Evolutionary conservation across 2,113 vertebrate species (phyloP).

Genomic region (Nematolebias whitei): DNA sequence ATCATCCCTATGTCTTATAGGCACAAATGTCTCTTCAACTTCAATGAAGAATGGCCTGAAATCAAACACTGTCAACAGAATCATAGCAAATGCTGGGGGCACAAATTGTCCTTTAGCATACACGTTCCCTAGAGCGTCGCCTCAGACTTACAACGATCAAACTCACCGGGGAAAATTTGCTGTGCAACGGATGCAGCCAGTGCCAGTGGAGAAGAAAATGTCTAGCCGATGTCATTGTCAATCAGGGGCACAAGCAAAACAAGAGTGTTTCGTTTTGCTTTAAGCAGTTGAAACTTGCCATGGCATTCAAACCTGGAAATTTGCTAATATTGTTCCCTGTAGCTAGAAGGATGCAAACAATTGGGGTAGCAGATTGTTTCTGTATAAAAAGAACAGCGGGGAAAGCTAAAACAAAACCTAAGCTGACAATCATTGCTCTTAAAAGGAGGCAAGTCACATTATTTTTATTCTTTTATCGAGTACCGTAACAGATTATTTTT

Average conservation of each 20-base stretch:
- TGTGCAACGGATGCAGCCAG: constrained; percentile 28
- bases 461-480: neutral
- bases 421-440: constrained; percentile 32
- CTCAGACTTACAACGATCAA: constrained; percentile 42
- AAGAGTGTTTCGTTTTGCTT: constrained; percentile 37
- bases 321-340: constrained; percentile 38
- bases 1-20: constrained; percentile 21
- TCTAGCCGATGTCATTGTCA: constrained; percentile 36
- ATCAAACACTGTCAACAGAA: constrained; percentile 56
- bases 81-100: constrained; percentile 39
- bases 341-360: constrained; percentile 47
- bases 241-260: constrained; percentile 44
- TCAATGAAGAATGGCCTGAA: constrained; percentile 29
- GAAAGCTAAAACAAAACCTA: constrained; percentile 46
- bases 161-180: constrained; percentile 35
- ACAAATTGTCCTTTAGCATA: constrained; percentile 44
- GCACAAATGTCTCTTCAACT: constrained; percentile 47
- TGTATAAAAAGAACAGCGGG: constrained; percentile 37
- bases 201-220: constrained; percentile 33
- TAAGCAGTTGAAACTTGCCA: constrained; percentile 22
- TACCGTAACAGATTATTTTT: neutral
- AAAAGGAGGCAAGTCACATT: constrained; percentile 6
- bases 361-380: constrained; percentile 40
- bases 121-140: constrained; percentile 22
- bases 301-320: constrained; percentile 45